Conservation (phyloP, 2,797 vertebrate genomes). For the Crypturellus tataupa region DNA sequence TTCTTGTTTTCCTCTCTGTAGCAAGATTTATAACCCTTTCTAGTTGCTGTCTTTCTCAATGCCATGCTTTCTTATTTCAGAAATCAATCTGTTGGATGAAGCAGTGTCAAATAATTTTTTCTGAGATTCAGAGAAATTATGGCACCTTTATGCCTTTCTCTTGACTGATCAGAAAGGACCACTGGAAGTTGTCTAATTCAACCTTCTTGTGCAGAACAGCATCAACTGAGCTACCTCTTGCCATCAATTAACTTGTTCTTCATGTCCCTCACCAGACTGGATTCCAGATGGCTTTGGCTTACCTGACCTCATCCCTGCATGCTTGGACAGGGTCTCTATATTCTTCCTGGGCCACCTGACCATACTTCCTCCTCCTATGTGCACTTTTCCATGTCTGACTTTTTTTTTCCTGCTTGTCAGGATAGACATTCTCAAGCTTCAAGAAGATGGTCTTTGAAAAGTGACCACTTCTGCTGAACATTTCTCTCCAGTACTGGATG, state of each 20-base stretch:
- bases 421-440: too few relatives aligned
- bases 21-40: conserved; percentile 60
- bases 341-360: too few relatives aligned
- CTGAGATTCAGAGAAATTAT: conserved; percentile 58
- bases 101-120: conserved; percentile 38
- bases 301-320: too few relatives aligned
- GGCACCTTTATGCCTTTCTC: conserved; percentile 19
- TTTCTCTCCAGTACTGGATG: too few relatives aligned
- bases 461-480: too few relatives aligned
- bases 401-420: too few relatives aligned
- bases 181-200: not conserved
- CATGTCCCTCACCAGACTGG: not conserved
- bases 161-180: not conserved
- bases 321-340: too few relatives aligned
- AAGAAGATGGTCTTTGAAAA: too few relatives aligned
- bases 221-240: too few relatives aligned
- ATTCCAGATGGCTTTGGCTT: not conserved
- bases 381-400: too few relatives aligned
- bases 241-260: not conserved
- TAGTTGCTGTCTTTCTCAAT: conserved; percentile 62
- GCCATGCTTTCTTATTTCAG: conserved; percentile 67
- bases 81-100: conserved; percentile 68
- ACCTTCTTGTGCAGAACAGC: not conserved
- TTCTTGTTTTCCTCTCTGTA: conserved; percentile 59
- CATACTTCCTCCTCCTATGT: too few relatives aligned